Evolutionary conservation across 1,140 invertebrate species (phyloP).

Genomic region (Laodelphax striatellus): DNA sequence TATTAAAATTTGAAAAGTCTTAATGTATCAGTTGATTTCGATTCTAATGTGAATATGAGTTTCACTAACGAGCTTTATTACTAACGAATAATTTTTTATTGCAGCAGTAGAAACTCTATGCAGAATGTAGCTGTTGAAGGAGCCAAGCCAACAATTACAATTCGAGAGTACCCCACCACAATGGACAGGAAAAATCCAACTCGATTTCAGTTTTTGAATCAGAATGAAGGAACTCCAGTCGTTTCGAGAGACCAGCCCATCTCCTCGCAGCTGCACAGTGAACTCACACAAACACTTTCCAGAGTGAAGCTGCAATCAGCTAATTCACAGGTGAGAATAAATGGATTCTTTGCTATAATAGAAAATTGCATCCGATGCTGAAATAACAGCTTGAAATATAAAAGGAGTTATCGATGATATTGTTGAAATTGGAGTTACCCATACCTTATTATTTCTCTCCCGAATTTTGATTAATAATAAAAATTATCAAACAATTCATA

Average conservation of each 20-base stretch:
- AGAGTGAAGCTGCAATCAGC: constrained; percentile 34
- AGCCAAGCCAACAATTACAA: constrained; percentile 39
- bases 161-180: constrained; percentile 50
- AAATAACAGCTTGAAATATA: no score
- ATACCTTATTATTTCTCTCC: no score
- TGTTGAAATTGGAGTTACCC: neutral
- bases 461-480: no score
- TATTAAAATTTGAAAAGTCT: no score
- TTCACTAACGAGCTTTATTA: constrained; percentile 26
- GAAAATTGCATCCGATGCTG: no score
- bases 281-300: constrained; percentile 56
- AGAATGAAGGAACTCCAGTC: constrained; percentile 21
- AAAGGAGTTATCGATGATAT: no score
- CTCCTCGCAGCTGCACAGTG: constrained; percentile 52
- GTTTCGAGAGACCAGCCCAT: constrained; percentile 30
- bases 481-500: no score
- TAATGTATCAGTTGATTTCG: no score
- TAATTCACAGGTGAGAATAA: neutral
- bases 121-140: constrained; percentile 8
- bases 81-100: no score
- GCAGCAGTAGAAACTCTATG: neutral
- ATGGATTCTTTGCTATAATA: no score
- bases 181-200: constrained; percentile 46
- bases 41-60: no score
- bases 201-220: constrained; percentile 51